These are phyloP conservation scores for Lacerta bilineata DNA, from an alignment of 2,797 vertebrate genomes.

Conservation along the genomic window DNA sequence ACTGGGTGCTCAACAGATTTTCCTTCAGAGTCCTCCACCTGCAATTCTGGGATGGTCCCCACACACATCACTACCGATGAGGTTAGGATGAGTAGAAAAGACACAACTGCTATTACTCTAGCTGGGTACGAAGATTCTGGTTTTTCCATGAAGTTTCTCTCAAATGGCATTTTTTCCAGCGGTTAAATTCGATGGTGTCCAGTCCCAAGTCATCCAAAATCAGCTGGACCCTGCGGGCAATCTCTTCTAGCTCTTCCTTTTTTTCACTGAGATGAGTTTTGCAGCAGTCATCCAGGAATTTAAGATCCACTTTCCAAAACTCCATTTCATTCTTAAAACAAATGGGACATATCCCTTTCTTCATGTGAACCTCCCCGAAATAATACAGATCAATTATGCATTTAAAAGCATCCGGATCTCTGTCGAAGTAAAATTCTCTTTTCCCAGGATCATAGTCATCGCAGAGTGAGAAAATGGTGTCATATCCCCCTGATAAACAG, in stretches of 20 bases:
- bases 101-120: conserved; percentile 89
- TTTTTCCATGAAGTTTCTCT: conserved; percentile 98
- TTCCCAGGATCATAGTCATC: conserved; percentile 94
- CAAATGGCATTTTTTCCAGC: conserved; percentile 87
- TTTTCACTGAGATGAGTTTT: conserved; percentile 93
- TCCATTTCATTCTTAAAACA: conserved; percentile 98
- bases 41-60: conserved; percentile 95
- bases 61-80: conserved; percentile 96
- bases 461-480: conserved; percentile 90
- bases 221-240: conserved; percentile 90
- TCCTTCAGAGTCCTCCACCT: conserved; percentile 88
- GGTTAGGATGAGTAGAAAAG: conserved; percentile 92
- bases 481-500: conserved; percentile 85
- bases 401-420: conserved; percentile 96
- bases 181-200: conserved; percentile 84
- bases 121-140: conserved; percentile 92
- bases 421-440: conserved; percentile 96
- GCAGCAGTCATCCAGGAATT: conserved; percentile 93
- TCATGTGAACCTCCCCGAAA: conserved; percentile 96
- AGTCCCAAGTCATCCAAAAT: conserved; percentile 92
- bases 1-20: conserved; percentile 91
- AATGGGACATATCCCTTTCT: conserved; percentile 95
- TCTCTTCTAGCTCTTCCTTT: conserved; percentile 93
- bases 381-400: conserved; percentile 96
- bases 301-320: conserved; percentile 96